These are phyloP conservation scores for Pagrus major DNA, from an alignment of 2,113 vertebrate genomes.

Conservation along the genomic window DNA sequence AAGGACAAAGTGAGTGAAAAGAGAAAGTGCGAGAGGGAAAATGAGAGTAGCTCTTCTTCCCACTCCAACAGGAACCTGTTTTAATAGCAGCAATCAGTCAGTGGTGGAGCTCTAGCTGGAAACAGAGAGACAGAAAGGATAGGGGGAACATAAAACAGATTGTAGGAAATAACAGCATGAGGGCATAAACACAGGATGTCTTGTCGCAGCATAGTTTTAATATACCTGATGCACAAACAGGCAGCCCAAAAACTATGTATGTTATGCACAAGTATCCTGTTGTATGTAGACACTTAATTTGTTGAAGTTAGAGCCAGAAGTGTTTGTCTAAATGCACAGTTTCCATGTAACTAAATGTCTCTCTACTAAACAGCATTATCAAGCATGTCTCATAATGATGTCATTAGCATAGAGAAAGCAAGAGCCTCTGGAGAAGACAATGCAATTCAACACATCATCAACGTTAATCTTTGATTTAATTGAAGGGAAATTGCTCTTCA, in stretches of 20 bases:
- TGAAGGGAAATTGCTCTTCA: slow-evolving; percentile 39
- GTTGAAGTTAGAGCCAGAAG: not conserved
- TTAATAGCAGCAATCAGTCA: slow-evolving; percentile 67
- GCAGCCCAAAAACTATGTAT: not conserved
- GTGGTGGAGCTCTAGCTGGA: slow-evolving; percentile 30
- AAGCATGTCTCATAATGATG: slow-evolving; percentile 23
- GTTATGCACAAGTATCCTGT: not conserved
- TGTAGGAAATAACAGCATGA: slow-evolving; percentile 57
- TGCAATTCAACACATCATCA: slow-evolving; percentile 47
- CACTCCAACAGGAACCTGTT: slow-evolving; percentile 32
- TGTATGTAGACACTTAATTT: not conserved
- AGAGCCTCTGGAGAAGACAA: slow-evolving; percentile 27
- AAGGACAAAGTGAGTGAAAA: not conserved
- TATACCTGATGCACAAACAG: slow-evolving; percentile 44
- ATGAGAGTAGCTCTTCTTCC: not conserved
- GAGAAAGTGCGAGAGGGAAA: not conserved
- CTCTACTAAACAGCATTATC: slow-evolving; percentile 6
- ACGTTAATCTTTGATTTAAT: slow-evolving; percentile 51
- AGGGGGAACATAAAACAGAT: slow-evolving; percentile 60
- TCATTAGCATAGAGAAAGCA: slow-evolving; percentile 39
- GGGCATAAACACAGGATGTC: slow-evolving; percentile 53
- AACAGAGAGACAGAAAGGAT: slow-evolving; percentile 31
- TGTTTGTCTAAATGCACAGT: slow-evolving; percentile 9
- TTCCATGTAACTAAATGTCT: slow-evolving; percentile 5
- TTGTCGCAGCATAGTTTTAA: slow-evolving; percentile 38